Conservation (phyloP, 2,113 vertebrate genomes). For the Labrus mixtus region DNA sequence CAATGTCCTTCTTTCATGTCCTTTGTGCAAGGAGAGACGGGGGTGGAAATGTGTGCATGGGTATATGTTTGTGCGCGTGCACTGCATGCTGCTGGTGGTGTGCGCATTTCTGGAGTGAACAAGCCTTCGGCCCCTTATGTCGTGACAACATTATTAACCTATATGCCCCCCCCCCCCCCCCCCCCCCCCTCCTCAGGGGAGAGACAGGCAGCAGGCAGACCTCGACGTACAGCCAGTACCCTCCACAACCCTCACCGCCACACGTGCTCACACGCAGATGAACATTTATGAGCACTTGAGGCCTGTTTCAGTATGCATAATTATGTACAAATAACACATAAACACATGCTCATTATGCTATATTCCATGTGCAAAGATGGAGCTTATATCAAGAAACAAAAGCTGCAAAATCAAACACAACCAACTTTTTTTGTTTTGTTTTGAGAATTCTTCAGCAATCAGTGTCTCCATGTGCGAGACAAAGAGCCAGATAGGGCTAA, state of each 20-base stretch:
- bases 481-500: constrained; percentile 29
- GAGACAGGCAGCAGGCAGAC: constrained; percentile 49
- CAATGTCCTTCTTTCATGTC: constrained; percentile 47
- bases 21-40: constrained; percentile 18
- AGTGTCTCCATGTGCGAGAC: constrained; percentile 37
- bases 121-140: constrained; percentile 51
- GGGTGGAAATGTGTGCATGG: not conserved
- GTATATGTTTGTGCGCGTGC: too few species aligned
- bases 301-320: not conserved
- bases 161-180: constrained; percentile 37
- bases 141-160: constrained; percentile 73
- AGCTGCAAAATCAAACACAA: not conserved
- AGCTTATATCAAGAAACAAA: not conserved
- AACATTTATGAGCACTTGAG: constrained; percentile 11
- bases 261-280: not conserved
- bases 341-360: not conserved
- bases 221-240: constrained; percentile 22
- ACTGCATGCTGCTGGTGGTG: not conserved
- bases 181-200: constrained; percentile 20
- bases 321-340: constrained; percentile 2
- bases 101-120: constrained; percentile 38
- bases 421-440: constrained; percentile 18
- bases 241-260: constrained; percentile 18
- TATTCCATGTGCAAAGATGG: not conserved
- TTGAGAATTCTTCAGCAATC: constrained; percentile 23